These are phyloP conservation scores for Hedychridium roseum DNA, from an alignment of 2,888 invertebrate species.

Conservation along the genomic window DNA sequence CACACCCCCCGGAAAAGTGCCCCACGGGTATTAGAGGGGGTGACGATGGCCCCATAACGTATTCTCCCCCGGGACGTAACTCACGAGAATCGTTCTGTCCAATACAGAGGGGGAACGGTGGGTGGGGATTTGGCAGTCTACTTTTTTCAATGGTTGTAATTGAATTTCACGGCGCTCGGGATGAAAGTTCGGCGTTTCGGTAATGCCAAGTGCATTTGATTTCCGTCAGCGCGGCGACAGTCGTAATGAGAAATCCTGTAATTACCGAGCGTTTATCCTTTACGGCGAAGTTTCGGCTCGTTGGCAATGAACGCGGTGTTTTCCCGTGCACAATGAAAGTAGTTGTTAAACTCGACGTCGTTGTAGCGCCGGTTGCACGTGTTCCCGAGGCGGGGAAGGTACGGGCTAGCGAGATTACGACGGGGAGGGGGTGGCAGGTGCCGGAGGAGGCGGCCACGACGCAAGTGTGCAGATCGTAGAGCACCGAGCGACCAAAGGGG, in stretches of 20 bases:
- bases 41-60: constrained; percentile 23
- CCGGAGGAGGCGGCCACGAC: constrained; percentile 11
- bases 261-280: constrained; percentile 28
- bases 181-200: no score
- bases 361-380: constrained; percentile 13
- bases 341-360: constrained; percentile 28
- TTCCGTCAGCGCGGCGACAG: constrained; percentile 1
- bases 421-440: constrained; percentile 23
- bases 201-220: no score
- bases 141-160: no score
- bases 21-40: constrained; percentile 15
- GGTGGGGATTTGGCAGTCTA: neutral
- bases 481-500: constrained; percentile 38
- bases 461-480: constrained; percentile 25
- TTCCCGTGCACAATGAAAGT: constrained; percentile 26
- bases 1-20: constrained; percentile 34
- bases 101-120: neutral
- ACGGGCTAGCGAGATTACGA: constrained; percentile 6
- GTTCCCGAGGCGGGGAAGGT: constrained; percentile 7
- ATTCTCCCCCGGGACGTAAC: constrained; percentile 31
- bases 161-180: no score
- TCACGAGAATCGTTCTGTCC: constrained; percentile 16
- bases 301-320: constrained; percentile 35
- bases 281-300: constrained; percentile 23
- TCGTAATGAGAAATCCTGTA: constrained; percentile 14